These are phyloP conservation scores for Sipha flava DNA, from an alignment of 1,140 invertebrate species.

Conservation along the genomic window DNA sequence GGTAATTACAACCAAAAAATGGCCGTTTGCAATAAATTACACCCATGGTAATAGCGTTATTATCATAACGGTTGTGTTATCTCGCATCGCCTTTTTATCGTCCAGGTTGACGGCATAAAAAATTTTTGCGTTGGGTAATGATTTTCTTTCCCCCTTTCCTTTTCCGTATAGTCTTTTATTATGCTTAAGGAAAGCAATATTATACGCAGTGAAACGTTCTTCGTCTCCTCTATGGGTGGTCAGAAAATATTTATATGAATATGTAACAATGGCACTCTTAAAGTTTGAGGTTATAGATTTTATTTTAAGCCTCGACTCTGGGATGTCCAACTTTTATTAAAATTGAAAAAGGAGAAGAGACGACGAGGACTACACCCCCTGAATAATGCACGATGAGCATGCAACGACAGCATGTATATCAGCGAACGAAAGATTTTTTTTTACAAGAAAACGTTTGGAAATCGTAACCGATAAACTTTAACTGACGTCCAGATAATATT, in stretches of 20 bases:
- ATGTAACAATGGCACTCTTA: neutral
- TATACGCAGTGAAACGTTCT: neutral
- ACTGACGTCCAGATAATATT: neutral
- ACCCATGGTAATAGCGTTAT: neutral
- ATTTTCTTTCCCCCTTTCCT: neutral
- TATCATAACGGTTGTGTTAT: neutral
- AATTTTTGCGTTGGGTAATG: neutral
- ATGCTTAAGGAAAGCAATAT: neutral
- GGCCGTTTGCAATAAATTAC: neutral
- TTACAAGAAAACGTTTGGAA: neutral
- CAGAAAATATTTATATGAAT: neutral
- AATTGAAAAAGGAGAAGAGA: neutral
- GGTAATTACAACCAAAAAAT: constrained; percentile 19
- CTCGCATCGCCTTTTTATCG: neutral
- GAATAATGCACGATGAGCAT: too few relatives aligned
- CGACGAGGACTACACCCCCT: too few relatives aligned
- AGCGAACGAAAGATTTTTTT: neutral
- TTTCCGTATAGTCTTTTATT: neutral
- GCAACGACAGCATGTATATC: too few relatives aligned
- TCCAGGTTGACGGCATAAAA: neutral
- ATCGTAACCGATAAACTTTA: neutral
- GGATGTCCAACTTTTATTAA: neutral
- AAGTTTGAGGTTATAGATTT: neutral
- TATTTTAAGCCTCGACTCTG: neutral
- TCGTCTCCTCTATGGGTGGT: neutral